These are phyloP conservation scores for Chelmon rostratus DNA, from an alignment of 2,797 vertebrate genomes.

Conservation along the genomic window DNA sequence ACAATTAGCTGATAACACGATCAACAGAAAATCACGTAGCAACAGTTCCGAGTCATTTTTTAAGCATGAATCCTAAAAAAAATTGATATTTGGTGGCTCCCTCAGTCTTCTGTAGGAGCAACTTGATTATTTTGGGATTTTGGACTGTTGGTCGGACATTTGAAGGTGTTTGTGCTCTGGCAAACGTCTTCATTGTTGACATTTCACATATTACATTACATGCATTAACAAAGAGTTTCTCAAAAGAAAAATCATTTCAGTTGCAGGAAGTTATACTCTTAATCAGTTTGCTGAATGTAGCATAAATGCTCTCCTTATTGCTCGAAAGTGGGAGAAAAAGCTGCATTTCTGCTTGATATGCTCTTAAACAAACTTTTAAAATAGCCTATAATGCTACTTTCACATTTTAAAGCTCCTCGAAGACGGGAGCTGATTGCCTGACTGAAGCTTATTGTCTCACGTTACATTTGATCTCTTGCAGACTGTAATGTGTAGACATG, in stretches of 20 bases:
- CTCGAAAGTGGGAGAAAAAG: background rate
- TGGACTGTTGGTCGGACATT: background rate
- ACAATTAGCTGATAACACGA: background rate
- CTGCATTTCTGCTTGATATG: background rate
- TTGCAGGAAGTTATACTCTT: background rate
- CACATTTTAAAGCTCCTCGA: constrained; percentile 4
- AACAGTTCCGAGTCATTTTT: background rate
- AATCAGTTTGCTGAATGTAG: no score
- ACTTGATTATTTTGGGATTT: background rate
- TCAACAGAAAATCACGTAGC: background rate
- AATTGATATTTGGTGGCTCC: background rate
- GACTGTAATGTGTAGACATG: constrained; percentile 4
- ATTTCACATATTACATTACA: background rate
- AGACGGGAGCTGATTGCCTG: constrained; percentile 7
- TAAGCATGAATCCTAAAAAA: fast-evolving
- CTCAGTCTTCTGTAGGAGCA: background rate
- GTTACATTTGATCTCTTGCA: constrained; percentile 11
- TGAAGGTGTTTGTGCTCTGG: background rate
- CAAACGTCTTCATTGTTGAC: background rate
- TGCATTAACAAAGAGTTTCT: background rate
- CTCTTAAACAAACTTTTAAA: constrained; percentile 27
- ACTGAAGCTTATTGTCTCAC: constrained; percentile 1
- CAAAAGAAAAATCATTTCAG: background rate
- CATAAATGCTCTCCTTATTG: background rate
- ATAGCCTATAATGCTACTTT: background rate